Evolutionary conservation across 2,888 invertebrate genomes (phyloP).

Genomic region (Lampropteryx suffumata): DNA sequence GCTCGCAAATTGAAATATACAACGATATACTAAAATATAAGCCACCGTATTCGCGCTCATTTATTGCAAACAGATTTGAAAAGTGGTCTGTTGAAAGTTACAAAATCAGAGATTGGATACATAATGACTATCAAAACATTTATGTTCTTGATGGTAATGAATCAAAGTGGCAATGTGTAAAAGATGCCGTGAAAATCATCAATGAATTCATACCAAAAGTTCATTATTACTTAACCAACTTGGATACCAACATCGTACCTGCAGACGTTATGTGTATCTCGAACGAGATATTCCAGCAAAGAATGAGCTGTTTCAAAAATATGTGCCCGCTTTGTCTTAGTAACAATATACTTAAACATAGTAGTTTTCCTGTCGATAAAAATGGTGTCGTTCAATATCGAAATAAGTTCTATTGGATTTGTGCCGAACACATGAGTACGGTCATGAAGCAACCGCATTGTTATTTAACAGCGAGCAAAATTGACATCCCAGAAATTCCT

Average conservation of each 20-base stretch:
- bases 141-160: constrained; percentile 69
- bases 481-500: constrained; percentile 78
- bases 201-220: constrained; percentile 65
- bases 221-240: constrained; percentile 76
- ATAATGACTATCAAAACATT: constrained; percentile 80
- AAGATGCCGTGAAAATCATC: constrained; percentile 60
- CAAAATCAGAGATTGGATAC: constrained; percentile 74
- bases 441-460: constrained; percentile 70
- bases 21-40: constrained; percentile 52
- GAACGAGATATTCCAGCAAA: constrained; percentile 74
- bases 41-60: constrained; percentile 60
- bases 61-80: constrained; percentile 67
- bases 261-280: constrained; percentile 81
- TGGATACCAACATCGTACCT: constrained; percentile 71
- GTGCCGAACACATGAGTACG: constrained; percentile 73
- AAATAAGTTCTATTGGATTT: constrained; percentile 84
- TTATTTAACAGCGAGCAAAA: constrained; percentile 49
- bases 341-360: constrained; percentile 55
- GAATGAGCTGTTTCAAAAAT: constrained; percentile 75
- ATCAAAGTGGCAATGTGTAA: constrained; percentile 82
- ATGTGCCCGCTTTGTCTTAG: constrained; percentile 84
- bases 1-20: constrained; percentile 64
- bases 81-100: constrained; percentile 62
- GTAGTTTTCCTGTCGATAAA: constrained; percentile 74
- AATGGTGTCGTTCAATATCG: constrained; percentile 82